Percentiles rank a stretch among this genome's conserved stretches.
Conservation (phyloP, 2,888 invertebrate genomes). For the Sinhomidia bicolor region DNA sequence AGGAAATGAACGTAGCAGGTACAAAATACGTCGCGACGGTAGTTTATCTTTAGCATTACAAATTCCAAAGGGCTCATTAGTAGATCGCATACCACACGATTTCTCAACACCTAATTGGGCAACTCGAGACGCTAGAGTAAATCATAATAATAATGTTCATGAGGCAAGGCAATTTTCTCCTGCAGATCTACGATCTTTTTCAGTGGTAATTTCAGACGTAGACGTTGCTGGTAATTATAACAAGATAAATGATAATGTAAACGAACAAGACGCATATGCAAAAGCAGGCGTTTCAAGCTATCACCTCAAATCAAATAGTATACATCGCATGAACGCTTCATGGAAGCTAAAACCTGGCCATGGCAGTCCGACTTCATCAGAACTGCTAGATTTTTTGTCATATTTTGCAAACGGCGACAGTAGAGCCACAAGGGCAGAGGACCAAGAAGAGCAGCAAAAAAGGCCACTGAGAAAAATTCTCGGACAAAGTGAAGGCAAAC, state of each 20-base stretch:
- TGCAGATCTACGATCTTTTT: slow-evolving; percentile 78
- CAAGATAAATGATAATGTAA: slow-evolving; percentile 31
- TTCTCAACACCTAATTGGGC: neutral
- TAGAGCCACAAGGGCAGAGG: slow-evolving; percentile 51
- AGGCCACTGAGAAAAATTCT: slow-evolving; percentile 53
- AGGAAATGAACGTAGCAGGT: slow-evolving; percentile 80
- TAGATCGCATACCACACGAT: neutral
- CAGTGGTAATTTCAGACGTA: slow-evolving; percentile 79
- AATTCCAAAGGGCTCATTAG: slow-evolving; percentile 34
- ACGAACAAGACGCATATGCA: slow-evolving; percentile 74
- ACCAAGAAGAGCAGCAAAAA: neutral
- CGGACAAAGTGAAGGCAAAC: slow-evolving; percentile 53
- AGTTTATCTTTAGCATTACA: slow-evolving; percentile 78
- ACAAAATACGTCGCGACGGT: slow-evolving; percentile 80
- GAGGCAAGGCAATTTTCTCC: slow-evolving; percentile 62
- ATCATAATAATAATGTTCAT: neutral
- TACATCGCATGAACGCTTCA: slow-evolving; percentile 80
- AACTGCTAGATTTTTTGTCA: slow-evolving; percentile 77
- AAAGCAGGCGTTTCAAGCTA: slow-evolving; percentile 78
- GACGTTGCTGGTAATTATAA: slow-evolving; percentile 79
- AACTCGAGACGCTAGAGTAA: neutral
- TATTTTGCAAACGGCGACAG: slow-evolving; percentile 74
- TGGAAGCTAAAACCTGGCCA: slow-evolving; percentile 78
- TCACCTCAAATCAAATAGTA: slow-evolving; percentile 78
- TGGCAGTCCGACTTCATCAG: slow-evolving; percentile 76